Conservation (phyloP, 2,113 vertebrate genomes). For the Todiramphus saurophagus region DNA sequence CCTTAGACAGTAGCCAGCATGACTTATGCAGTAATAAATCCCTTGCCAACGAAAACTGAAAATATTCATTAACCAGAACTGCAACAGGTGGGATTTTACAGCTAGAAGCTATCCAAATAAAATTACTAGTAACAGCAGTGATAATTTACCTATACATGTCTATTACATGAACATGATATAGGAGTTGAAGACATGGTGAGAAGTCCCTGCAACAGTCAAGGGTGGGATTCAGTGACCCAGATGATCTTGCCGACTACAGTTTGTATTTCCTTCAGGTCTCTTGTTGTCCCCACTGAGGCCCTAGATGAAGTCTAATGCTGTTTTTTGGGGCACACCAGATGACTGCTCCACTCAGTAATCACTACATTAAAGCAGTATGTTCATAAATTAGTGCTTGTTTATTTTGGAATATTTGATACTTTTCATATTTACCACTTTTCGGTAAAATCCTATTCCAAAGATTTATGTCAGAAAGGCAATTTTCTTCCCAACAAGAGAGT, state of each 20-base stretch:
- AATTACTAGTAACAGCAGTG: neutral
- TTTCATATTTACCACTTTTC: neutral
- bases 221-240: neutral
- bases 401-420: neutral
- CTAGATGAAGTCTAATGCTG: neutral
- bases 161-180: neutral
- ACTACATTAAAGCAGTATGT: neutral
- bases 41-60: neutral
- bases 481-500: conserved; percentile 49
- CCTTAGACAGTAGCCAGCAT: neutral
- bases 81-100: neutral
- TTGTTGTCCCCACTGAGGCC: too few relatives aligned
- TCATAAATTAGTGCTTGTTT: neutral
- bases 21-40: neutral
- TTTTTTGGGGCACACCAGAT: neutral
- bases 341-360: neutral
- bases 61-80: neutral
- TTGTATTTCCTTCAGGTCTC: neutral
- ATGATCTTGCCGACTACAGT: neutral
- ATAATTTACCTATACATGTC: too few relatives aligned
- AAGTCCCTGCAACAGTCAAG: neutral
- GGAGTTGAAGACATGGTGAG: neutral
- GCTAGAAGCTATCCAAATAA: neutral
- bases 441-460: conserved; percentile 6
- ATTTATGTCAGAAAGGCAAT: conserved; percentile 49